Conservation (phyloP, 2,888 invertebrate species). For the Thymelicus sylvestris region DNA sequence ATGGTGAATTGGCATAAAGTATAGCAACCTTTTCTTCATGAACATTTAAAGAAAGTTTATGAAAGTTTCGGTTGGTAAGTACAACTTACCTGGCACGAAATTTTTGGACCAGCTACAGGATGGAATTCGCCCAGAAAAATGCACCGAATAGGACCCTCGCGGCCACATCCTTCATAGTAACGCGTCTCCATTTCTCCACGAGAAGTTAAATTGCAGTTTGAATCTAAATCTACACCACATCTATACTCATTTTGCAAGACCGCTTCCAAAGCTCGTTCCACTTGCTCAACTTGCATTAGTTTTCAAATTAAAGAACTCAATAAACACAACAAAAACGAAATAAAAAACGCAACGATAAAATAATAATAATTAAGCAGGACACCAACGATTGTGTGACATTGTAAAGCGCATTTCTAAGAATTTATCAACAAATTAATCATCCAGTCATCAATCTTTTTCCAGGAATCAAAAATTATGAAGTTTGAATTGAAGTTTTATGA, state of each 20-base stretch:
- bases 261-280: conserved; percentile 28
- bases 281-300: conserved; percentile 36
- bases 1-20: no score
- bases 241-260: conserved; percentile 47
- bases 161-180: conserved; percentile 86
- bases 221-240: conserved; percentile 51
- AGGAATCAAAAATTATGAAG: not conserved
- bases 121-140: conserved; percentile 93
- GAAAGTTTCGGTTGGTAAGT: not conserved
- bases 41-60: not conserved
- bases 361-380: conserved; percentile 12
- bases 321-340: conserved; percentile 20
- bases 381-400: conserved; percentile 42
- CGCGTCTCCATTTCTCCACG: conserved; percentile 75
- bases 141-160: conserved; percentile 91
- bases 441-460: conserved; percentile 11
- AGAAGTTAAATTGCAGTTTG: conserved; percentile 55
- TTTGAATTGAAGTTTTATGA: not conserved
- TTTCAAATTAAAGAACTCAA: conserved; percentile 20
- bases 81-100: conserved; percentile 90
- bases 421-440: conserved; percentile 33
- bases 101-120: conserved; percentile 92
- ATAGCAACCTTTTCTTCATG: no score
- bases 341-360: not conserved
- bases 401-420: conserved; percentile 44